Evolutionary conservation across 2,888 invertebrate species (phyloP).

Genomic region (Rhamphomyia laevipes): DNA sequence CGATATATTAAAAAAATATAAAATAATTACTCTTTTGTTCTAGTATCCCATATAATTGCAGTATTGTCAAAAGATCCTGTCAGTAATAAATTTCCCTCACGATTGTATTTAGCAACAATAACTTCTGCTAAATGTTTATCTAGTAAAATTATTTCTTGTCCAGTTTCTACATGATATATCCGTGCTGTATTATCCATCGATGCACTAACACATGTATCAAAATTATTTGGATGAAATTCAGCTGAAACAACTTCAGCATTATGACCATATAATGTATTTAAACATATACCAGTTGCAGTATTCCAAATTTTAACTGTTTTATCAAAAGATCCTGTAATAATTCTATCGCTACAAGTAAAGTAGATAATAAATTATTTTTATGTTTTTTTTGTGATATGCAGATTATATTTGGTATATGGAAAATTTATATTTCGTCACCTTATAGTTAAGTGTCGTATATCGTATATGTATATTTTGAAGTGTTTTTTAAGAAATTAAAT

Average conservation of each 20-base stretch:
- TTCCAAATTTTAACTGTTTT: conserved; percentile 68
- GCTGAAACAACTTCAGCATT: conserved; percentile 59
- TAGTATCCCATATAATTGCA: conserved; percentile 62
- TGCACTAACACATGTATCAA: conserved; percentile 56
- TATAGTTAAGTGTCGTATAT: too few relatives aligned
- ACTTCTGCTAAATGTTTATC: conserved; percentile 65
- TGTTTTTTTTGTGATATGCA: too few relatives aligned
- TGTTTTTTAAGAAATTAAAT: too few relatives aligned
- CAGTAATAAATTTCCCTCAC: conserved; percentile 54
- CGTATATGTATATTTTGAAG: too few relatives aligned
- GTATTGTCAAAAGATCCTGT: conserved; percentile 73
- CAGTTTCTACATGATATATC: conserved; percentile 56
- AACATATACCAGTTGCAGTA: conserved; percentile 50
- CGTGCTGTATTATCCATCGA: conserved; percentile 67
- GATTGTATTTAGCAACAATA: conserved; percentile 58
- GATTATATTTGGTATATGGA: too few relatives aligned
- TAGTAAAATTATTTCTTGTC: conserved; percentile 48
- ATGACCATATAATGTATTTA: conserved; percentile 61
- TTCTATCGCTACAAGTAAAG: conserved; percentile 45
- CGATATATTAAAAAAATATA: not conserved
- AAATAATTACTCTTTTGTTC: conserved; percentile 43
- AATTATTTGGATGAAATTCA: conserved; percentile 51
- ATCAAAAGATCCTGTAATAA: conserved; percentile 72
- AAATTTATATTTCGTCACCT: too few relatives aligned
- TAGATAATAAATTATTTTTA: not conserved